Conservation (phyloP, 2,113 vertebrate genomes). For the Furnarius figulus region DNA sequence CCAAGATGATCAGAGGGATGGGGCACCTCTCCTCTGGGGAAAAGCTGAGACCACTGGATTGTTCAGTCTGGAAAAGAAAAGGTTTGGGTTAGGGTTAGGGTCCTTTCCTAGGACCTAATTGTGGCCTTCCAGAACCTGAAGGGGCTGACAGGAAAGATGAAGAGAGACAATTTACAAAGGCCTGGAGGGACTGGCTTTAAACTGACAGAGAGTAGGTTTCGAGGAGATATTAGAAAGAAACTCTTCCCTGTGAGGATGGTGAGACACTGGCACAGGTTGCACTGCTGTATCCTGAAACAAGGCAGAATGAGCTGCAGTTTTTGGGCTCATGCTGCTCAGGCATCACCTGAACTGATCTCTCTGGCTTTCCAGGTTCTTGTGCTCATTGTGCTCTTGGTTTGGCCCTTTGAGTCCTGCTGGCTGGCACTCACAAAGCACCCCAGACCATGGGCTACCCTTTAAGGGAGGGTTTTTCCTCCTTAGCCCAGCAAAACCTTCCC, state of each 20-base stretch:
- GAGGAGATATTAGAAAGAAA: background rate
- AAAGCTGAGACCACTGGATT: background rate
- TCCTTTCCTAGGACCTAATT: background rate
- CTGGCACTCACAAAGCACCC: background rate
- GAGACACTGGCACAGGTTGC: background rate
- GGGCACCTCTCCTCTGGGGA: background rate
- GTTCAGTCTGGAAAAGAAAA: background rate
- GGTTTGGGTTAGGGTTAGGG: too few species aligned
- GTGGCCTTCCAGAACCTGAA: background rate
- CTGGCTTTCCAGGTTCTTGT: background rate
- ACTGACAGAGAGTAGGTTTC: background rate
- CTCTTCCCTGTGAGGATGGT: background rate
- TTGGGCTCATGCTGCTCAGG: accelerated
- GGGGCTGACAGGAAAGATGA: too few species aligned
- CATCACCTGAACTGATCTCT: background rate
- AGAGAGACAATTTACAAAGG: background rate
- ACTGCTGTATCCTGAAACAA: background rate
- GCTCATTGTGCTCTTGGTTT: background rate
- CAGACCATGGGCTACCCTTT: too few species aligned
- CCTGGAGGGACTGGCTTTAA: background rate
- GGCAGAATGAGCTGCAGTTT: background rate
- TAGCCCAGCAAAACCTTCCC: background rate
- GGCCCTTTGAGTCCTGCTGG: background rate
- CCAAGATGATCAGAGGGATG: background rate
- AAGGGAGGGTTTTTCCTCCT: accelerated